phyloP scores from a whole-genome alignment of 92 coral and sea anemone genomes.

The Phenganax marumi region DNA sequence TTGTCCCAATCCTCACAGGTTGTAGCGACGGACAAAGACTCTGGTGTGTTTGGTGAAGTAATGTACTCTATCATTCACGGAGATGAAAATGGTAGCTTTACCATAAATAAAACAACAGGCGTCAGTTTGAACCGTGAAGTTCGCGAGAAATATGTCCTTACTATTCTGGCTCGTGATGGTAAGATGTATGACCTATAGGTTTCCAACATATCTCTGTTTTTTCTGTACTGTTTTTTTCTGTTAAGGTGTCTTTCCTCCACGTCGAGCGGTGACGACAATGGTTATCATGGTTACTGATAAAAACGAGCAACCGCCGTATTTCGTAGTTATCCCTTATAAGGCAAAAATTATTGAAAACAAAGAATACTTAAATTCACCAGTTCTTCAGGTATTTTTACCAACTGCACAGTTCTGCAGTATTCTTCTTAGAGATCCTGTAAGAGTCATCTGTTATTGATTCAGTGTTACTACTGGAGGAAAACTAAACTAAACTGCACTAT shows the following conservation, averaged over 20 bases:
- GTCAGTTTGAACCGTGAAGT: conserved; percentile 29
- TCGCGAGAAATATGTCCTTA: conserved; percentile 19
- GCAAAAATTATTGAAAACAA: conserved; percentile 14
- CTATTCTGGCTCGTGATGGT: conserved; percentile 38
- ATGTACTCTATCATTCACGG: conserved; percentile 28
- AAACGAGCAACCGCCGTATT: conserved; percentile 67
- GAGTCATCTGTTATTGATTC: not conserved
- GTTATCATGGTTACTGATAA: conserved; percentile 45
- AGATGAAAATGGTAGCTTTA: conserved; percentile 34
- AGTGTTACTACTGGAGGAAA: no score
- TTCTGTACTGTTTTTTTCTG: not conserved
- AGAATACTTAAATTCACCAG: not conserved
- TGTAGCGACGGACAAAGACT: conserved; percentile 29
- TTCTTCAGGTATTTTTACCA: not conserved
- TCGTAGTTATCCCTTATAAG: conserved; percentile 39
- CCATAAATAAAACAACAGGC: conserved; percentile 32
- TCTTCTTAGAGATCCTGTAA: not conserved
- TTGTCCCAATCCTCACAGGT: not conserved
- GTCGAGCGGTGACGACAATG: conserved; percentile 16
- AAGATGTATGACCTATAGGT: not conserved
- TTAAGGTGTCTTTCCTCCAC: conserved; percentile 45
- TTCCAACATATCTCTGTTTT: no score
- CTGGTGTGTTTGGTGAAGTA: conserved; percentile 15
- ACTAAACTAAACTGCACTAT: no score
- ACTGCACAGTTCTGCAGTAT: not conserved